These are phyloP conservation scores for Luscinia luscinia DNA, from an alignment of 2,797 vertebrate genomes.

Conservation along the genomic window DNA sequence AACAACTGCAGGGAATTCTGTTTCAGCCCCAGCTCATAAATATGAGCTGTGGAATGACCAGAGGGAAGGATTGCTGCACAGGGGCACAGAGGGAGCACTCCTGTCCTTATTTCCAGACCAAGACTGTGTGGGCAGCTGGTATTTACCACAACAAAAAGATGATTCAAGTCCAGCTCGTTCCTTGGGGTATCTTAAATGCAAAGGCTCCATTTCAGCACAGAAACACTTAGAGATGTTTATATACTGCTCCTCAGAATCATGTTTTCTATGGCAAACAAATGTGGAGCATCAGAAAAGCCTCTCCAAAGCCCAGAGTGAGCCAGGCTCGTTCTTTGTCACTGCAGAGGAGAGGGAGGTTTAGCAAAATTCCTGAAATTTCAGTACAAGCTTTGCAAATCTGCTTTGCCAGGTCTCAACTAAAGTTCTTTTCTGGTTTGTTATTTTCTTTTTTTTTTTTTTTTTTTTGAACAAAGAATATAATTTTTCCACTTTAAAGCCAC, in stretches of 20 bases:
- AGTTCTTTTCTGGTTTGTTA: background rate
- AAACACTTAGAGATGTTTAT: background rate
- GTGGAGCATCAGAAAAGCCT: background rate
- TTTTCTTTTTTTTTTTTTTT: background rate
- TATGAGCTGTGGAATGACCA: background rate
- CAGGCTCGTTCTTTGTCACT: background rate
- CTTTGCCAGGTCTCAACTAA: background rate
- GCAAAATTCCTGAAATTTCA: background rate
- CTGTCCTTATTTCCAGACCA: background rate
- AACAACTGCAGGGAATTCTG: background rate
- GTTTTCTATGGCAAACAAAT: background rate
- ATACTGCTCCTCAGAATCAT: background rate
- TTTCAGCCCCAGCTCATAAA: background rate
- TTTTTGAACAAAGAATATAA: background rate
- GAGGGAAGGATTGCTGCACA: fast-evolving
- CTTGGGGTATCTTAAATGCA: background rate
- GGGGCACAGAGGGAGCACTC: background rate
- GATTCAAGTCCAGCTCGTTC: background rate
- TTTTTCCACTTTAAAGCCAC: conserved; percentile 29
- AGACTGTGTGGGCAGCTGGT: background rate
- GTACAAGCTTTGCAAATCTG: background rate
- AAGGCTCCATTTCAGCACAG: background rate
- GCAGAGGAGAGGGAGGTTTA: background rate
- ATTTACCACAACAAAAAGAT: background rate
- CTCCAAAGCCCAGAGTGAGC: background rate